phyloP scores from a whole-genome alignment of 2,797 vertebrate genomes.

The Acrossocheilus fasciatus region DNA sequence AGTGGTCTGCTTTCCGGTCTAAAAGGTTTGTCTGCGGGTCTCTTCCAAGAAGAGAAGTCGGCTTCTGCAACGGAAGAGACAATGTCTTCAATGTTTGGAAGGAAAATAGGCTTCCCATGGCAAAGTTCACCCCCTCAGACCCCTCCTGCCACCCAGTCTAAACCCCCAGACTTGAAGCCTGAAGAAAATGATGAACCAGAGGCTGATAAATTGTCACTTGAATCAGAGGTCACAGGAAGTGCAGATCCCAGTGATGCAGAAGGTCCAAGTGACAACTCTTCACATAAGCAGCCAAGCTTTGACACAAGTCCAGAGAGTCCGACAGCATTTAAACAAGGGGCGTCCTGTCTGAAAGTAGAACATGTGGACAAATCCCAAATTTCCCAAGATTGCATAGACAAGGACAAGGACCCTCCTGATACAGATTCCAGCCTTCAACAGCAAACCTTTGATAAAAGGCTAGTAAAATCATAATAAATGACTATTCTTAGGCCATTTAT shows the following conservation, averaged over 20 bases:
- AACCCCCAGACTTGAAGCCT: constrained; percentile 62
- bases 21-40: constrained; percentile 85
- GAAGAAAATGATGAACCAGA: constrained; percentile 59
- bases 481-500: constrained; percentile 79
- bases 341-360: constrained; percentile 60
- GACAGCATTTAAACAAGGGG: constrained; percentile 59
- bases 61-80: constrained; percentile 68
- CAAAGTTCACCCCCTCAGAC: constrained; percentile 69
- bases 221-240: constrained; percentile 73
- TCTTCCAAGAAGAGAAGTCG: constrained; percentile 87
- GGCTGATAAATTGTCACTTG: constrained; percentile 61
- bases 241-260: constrained; percentile 75
- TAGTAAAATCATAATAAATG: constrained; percentile 90
- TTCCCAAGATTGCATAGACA: constrained; percentile 56
- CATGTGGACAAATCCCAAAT: constrained; percentile 57
- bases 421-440: constrained; percentile 64
- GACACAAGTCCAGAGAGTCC: constrained; percentile 60
- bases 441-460: constrained; percentile 86
- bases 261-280: constrained; percentile 67
- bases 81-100: constrained; percentile 78
- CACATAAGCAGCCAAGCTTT: constrained; percentile 69
- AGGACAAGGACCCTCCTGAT: constrained; percentile 45
- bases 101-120: constrained; percentile 77
- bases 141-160: constrained; percentile 64
- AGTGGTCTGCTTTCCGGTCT: constrained; percentile 84